phyloP scores from a whole-genome alignment of 2,113 vertebrate genomes.

The Alligator mississippiensis region DNA sequence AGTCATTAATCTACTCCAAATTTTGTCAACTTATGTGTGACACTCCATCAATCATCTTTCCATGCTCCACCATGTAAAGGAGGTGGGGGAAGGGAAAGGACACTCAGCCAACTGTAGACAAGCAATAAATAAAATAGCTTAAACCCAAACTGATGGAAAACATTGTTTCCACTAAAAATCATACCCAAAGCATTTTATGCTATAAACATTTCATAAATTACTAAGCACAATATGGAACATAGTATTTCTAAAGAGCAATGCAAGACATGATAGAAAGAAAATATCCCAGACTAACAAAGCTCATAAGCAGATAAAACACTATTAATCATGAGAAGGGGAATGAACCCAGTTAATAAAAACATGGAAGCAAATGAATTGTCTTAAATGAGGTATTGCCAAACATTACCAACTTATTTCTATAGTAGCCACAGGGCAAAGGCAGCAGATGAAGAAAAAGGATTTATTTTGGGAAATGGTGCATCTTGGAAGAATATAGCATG shows the following conservation, averaged over 20 bases:
- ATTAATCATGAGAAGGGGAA: neutral
- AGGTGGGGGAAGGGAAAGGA: constrained; percentile 55
- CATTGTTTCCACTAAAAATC: neutral
- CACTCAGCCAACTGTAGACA: constrained; percentile 60
- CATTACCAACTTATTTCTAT: neutral
- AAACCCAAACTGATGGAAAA: constrained; percentile 56
- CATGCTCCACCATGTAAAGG: constrained; percentile 19
- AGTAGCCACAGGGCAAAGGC: neutral
- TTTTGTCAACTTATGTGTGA: constrained; percentile 49
- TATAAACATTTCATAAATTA: neutral
- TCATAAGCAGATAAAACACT: too few relatives aligned
- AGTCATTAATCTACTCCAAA: constrained; percentile 70
- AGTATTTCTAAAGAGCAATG: neutral
- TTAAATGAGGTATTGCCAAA: neutral
- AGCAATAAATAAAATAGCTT: constrained; percentile 43
- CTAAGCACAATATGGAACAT: neutral
- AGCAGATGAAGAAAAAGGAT: neutral
- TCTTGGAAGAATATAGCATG: neutral
- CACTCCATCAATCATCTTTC: constrained; percentile 63
- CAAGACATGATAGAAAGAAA: constrained; percentile 22
- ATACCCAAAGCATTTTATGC: neutral
- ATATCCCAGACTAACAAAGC: neutral
- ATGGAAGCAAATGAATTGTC: neutral
- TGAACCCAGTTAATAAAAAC: neutral
- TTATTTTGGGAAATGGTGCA: neutral